Conservation (phyloP, 2,113 vertebrate species). For the Phalacrocorax aristotelis region DNA sequence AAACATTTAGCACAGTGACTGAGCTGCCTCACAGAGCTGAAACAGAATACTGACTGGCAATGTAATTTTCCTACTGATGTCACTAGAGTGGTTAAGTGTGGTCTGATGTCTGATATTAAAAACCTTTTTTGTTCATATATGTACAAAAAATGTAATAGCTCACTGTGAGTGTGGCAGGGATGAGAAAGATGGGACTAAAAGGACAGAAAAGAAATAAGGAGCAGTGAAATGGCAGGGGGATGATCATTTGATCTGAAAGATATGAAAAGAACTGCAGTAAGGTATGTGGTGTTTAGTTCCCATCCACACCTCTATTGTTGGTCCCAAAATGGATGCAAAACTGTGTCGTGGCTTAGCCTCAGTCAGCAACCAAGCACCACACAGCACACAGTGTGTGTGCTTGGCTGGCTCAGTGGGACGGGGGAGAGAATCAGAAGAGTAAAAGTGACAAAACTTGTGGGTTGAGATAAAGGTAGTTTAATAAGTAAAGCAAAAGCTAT, state of each 20-base stretch:
- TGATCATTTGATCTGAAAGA: background rate
- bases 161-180: rapidly evolving
- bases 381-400: too few species aligned
- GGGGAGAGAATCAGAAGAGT: too few species aligned
- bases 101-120: background rate
- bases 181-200: background rate
- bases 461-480: too few species aligned
- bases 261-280: background rate
- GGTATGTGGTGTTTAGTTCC: background rate
- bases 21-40: background rate
- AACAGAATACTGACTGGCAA: background rate
- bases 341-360: too few species aligned
- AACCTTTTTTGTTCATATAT: rapidly evolving
- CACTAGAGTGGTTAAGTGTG: background rate
- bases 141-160: background rate
- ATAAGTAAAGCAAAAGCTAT: too few species aligned
- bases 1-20: background rate
- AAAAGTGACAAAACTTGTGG: too few species aligned
- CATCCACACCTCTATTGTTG: background rate
- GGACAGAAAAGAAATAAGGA: background rate
- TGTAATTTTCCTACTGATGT: background rate
- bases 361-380: too few species aligned
- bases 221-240: rapidly evolving
- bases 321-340: background rate
- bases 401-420: too few species aligned